A percentile compares a stretch with the other conserved stretches of the same genome.
These are phyloP conservation scores for Indri indri DNA, from an alignment of 2,113 vertebrate species.

Conservation along the genomic window DNA sequence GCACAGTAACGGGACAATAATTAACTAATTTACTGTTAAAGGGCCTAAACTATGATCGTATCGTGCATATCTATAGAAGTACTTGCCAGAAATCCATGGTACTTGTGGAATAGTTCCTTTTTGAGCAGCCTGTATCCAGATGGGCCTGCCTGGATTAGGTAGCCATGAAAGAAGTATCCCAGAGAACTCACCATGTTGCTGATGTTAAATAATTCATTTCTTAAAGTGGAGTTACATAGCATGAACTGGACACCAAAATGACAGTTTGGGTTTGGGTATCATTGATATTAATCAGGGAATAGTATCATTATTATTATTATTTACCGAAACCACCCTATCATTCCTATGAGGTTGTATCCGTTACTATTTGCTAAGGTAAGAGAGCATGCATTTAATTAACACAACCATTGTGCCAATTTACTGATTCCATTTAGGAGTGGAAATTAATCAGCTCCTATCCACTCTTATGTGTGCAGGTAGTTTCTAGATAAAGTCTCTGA, in stretches of 20 bases:
- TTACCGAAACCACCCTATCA: neutral
- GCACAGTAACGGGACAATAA: neutral
- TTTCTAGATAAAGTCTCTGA: neutral
- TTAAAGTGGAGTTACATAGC: neutral
- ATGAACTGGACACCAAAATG: neutral
- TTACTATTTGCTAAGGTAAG: neutral
- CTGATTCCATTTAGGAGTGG: neutral
- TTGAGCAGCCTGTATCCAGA: neutral
- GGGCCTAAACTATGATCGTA: neutral
- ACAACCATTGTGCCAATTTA: neutral
- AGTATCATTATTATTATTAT: neutral
- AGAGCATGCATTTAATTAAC: neutral
- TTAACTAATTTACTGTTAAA: neutral
- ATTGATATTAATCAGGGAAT: neutral
- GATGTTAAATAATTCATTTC: neutral
- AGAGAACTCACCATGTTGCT: neutral
- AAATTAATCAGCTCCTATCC: neutral
- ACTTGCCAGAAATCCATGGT: neutral
- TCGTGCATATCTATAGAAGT: neutral
- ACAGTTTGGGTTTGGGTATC: neutral
- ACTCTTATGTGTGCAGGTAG: neutral
- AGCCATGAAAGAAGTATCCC: neutral
- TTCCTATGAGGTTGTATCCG: neutral
- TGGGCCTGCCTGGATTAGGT: neutral
- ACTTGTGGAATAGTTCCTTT: neutral